Base-by-base conservation (phyloP, 2,888 invertebrate species). In the Andrena flavipes region DNA sequence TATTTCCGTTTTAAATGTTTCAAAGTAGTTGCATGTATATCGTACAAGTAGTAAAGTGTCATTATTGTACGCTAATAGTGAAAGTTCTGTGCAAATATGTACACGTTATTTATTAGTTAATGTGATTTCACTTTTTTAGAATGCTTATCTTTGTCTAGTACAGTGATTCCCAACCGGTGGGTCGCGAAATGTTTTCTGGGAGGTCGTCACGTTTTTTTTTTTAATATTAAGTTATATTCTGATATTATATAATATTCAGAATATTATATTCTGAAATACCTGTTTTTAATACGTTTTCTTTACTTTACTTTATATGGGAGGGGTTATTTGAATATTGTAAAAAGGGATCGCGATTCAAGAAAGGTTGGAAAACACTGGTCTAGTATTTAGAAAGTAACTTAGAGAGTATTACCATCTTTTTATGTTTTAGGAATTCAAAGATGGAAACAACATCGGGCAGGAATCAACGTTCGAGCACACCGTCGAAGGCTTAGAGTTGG, bases 381-480 rank as follows among this genome's bases (percentile, higher is more conserved):
- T 42, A 20, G 16, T 16, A 59, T 79, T 30, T 20, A 5, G 54
- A 60, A 60, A 48, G 42, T 5, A 29, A 42, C 23, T 16, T 69
- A 35, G 62, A 60, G n/a, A 64, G 76, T 73, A 67, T 76, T 30
- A 72, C 60, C 63, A 7, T 73, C 20, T 0, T 86, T 80, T 86
- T 82, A 82, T 91, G 62, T 80, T 92, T 26, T 89, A 94, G 93
- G 93, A 93, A 85, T 94, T 94, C 84, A 93, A 93, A 84, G 92
- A 93, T 89, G 93, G 91, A 70, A 90, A 87, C 73, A 88, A 87
- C 48, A 88, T 90, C 4, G 91, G 90, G 23, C 91, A 90, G 8
- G 92, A 93, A 23, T 85, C 89, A 56, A 87, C 90, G 16, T 82
- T 92, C 30, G 91, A 91, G 60, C 90, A 90, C 48, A 87, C 90